Evolutionary conservation across 2,113 vertebrate species (phyloP), one percentile per base, ranked within the genome.

Genomic region (Calyptomena viridis): DNA sequence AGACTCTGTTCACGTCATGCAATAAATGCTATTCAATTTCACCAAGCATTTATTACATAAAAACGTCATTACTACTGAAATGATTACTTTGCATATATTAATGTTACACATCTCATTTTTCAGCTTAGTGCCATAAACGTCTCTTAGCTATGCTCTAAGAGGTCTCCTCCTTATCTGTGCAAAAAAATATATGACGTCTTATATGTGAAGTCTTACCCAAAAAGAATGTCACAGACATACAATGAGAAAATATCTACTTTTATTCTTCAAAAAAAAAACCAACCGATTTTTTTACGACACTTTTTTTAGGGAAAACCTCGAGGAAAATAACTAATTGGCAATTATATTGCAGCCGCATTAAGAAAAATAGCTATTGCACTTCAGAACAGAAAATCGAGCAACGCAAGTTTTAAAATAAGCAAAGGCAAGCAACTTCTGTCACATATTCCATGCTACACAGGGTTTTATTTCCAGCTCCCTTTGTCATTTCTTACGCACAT

Each of bases 391-490:
- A 94, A 77, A 74, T 35, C 28, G 55, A 67, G 73, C 79, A 75
- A 74, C 5, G 35, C 7, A 94, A 94, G 85, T 90, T 97, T 94
- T 74, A 63, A 83, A 93, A 93, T 77, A 86, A 52, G 47, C 44
- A 74, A 52, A 24, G 52, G 44, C 12, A 31, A 84, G 82, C 55
- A 90, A 88, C 69, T 93, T 90, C 55, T 64, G 64, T 40, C 75
- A 44, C 71, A 59, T 35, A 91, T 28, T 87, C 64, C 55, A 80
- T n/a, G 6, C 17, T 33, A 77, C 35, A 40, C 2, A 33, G 30
- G 8, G 18, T 18, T 95, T 89, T 69, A 60, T 75, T 93, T 88
- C 67, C 75, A n/a, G 30, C 62, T 94, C 23, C 68, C 76, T 83
- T 46, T 81, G 90, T 84, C 58, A 47, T 68, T 90, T 68, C 90